These are phyloP conservation scores for Chaunax sp. DNA, from an alignment of 2,797 vertebrate genomes.

Conservation along the genomic window DNA sequence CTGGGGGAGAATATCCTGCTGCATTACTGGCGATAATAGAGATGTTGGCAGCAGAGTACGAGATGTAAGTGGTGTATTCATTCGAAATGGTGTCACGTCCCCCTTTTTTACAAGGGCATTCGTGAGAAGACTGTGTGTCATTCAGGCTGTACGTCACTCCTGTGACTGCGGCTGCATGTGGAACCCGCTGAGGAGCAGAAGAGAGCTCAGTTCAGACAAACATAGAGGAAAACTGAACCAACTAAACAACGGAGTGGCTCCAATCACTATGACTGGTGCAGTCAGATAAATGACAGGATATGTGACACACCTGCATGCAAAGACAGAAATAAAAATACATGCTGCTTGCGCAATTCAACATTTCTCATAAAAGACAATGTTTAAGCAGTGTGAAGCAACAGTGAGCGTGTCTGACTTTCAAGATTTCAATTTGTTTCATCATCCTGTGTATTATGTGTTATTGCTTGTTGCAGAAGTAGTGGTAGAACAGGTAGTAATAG, in stretches of 20 bases:
- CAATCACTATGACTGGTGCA: no score
- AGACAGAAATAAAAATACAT: neutral
- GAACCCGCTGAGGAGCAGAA: slow-evolving; percentile 49
- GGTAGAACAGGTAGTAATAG: no score
- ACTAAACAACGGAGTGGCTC: neutral
- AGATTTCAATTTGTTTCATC: no score
- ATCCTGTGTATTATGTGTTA: no score
- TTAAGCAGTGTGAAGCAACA: no score
- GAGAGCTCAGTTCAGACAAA: slow-evolving; percentile 10
- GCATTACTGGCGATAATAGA: slow-evolving; percentile 60
- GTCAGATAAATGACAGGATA: neutral
- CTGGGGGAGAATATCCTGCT: slow-evolving; percentile 60
- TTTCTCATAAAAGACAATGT: no score
- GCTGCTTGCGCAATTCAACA: neutral
- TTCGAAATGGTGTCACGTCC: rapidly evolving
- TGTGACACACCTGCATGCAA: neutral
- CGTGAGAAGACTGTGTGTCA: slow-evolving; percentile 29
- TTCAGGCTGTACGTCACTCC: slow-evolving; percentile 51
- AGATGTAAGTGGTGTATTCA: slow-evolving; percentile 37
- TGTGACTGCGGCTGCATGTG: slow-evolving; percentile 24
- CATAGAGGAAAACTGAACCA: neutral
- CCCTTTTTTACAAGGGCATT: slow-evolving; percentile 50
- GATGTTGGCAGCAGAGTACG: slow-evolving; percentile 65
- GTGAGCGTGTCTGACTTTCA: no score
- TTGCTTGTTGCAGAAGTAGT: no score